These are phyloP conservation scores for Oreochromis grahami DNA, from an alignment of 2,797 vertebrate genomes.

Conservation along the genomic window DNA sequence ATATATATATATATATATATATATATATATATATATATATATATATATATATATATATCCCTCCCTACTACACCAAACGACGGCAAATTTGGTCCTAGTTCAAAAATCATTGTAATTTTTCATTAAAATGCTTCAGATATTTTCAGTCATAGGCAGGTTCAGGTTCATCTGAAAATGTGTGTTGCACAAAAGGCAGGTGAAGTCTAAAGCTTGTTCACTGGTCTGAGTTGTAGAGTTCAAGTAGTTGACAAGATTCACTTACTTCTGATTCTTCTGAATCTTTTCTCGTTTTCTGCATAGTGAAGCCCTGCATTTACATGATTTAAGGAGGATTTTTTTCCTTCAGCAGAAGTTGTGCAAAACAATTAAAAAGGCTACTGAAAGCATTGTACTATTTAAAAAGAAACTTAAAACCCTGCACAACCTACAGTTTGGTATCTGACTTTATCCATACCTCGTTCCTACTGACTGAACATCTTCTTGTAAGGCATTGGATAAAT, in stretches of 20 bases:
- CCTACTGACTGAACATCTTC: neutral
- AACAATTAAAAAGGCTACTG: neutral
- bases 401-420: neutral
- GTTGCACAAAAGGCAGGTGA: neutral
- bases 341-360: neutral
- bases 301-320: neutral
- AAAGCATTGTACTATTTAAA: neutral
- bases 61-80: neutral
- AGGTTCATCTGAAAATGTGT: neutral
- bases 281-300: constrained; percentile 25
- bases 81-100: neutral
- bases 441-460: constrained; percentile 4
- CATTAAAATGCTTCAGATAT: neutral
- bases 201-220: neutral
- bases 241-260: neutral
- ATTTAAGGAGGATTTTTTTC: neutral
- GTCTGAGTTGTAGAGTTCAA: neutral
- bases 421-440: neutral
- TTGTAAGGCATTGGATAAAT: constrained; percentile 17
- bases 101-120: neutral
- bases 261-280: neutral
- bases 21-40: neutral
- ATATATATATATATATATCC: neutral
- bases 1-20: neutral
- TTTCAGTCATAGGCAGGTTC: neutral